Percentiles rank a stretch among this genome's conserved stretches.
phyloP scores from a whole-genome alignment of 2,888 invertebrate genomes.

The Nyleta sp. region DNA sequence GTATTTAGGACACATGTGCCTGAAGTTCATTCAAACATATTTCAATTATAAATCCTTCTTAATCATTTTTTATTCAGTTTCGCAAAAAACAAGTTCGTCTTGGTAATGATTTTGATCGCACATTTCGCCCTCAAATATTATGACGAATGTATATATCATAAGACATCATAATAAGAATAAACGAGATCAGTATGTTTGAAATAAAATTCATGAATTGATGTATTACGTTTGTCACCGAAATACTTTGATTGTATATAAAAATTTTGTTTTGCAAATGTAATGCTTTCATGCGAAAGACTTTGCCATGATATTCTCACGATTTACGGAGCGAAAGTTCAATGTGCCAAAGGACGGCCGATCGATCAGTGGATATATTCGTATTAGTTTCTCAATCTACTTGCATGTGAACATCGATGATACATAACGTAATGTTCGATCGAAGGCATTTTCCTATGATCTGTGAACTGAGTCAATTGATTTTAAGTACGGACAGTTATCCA shows the following conservation, averaged over 20 bases:
- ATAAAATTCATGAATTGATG: no score
- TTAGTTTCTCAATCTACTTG: constrained; percentile 31
- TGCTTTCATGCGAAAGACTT: constrained; percentile 62
- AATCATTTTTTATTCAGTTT: no score
- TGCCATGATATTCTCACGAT: constrained; percentile 61
- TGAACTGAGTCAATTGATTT: constrained; percentile 5
- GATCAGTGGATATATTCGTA: constrained; percentile 33
- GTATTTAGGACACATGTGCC: no score
- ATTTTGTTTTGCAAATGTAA: neutral
- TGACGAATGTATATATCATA: no score
- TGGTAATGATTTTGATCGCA: no score
- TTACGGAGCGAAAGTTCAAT: constrained; percentile 68
- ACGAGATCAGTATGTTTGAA: no score
- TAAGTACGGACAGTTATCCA: no score
- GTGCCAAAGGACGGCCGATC: constrained; percentile 58
- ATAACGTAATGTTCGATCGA: constrained; percentile 21
- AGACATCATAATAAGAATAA: no score
- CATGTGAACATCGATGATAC: constrained; percentile 28
- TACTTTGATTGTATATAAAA: neutral
- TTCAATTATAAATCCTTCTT: no score
- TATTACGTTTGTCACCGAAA: neutral
- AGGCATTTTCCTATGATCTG: constrained; percentile 14
- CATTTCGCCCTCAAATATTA: no score
- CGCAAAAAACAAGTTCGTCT: no score
- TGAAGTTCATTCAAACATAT: no score